These are phyloP conservation scores for Eupithecia subumbrata DNA, from an alignment of 2,888 invertebrate genomes.

Conservation along the genomic window DNA sequence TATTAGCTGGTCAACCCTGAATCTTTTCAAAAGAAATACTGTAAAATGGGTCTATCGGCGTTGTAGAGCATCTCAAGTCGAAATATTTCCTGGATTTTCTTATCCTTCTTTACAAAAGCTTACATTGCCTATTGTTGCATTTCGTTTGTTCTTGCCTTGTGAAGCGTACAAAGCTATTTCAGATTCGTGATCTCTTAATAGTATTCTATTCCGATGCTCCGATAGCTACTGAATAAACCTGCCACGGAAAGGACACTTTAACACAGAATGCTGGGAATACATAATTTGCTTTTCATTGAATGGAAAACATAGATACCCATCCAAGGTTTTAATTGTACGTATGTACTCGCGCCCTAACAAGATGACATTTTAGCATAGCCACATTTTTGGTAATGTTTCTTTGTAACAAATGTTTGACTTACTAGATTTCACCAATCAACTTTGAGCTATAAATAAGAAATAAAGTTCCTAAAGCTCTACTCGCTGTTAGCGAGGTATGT, in stretches of 20 bases:
- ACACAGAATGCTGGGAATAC: constrained; percentile 3
- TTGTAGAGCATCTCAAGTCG: neutral
- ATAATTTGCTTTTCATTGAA: neutral
- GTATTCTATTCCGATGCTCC: constrained; percentile 56
- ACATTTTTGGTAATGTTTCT: neutral
- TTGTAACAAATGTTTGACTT: neutral
- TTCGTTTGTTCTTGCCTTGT: constrained; percentile 61
- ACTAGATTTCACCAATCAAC: neutral
- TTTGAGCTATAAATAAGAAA: neutral
- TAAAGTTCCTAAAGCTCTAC: neutral
- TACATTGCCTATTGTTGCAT: constrained; percentile 58
- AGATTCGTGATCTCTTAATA: constrained; percentile 77
- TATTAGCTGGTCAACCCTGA: neutral
- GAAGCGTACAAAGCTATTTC: constrained; percentile 67
- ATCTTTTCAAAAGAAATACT: neutral
- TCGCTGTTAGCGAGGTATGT: neutral
- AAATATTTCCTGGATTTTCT: neutral
- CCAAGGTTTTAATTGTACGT: neutral
- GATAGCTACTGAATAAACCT: constrained; percentile 49
- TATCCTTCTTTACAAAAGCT: constrained; percentile 7
- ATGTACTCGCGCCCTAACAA: neutral
- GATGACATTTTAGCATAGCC: neutral
- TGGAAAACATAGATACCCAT: neutral
- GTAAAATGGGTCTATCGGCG: neutral
- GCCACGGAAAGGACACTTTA: constrained; percentile 18